These are phyloP conservation scores for Eupithecia subumbrata DNA, from an alignment of 2,888 invertebrate species.

Conservation along the genomic window DNA sequence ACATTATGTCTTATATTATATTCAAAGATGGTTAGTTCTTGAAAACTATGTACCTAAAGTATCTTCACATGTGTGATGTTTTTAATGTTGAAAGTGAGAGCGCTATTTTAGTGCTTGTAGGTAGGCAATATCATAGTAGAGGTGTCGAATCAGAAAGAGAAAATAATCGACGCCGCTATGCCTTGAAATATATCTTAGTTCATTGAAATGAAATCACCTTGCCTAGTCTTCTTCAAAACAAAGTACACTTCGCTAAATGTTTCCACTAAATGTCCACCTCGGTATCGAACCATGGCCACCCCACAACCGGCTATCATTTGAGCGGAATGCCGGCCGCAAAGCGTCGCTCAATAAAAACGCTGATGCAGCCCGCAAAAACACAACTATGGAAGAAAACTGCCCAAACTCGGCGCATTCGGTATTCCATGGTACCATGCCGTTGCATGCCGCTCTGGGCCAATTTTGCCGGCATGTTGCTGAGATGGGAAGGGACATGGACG, in stretches of 20 bases:
- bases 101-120: background rate
- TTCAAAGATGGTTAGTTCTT: background rate
- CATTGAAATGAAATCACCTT: background rate
- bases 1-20: background rate
- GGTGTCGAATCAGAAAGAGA: background rate
- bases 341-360: slow-evolving; percentile 71
- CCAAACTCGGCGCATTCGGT: slow-evolving; percentile 25
- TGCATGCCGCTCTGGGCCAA: slow-evolving; percentile 30
- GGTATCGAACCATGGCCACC: background rate
- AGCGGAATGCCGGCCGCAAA: slow-evolving; percentile 69
- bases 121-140: background rate
- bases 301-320: slow-evolving; percentile 61
- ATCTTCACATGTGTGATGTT: background rate
- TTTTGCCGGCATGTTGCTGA: slow-evolving; percentile 29
- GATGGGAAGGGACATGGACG: slow-evolving; percentile 1
- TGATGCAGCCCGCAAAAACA: slow-evolving; percentile 58
- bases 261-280: background rate
- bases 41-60: background rate
- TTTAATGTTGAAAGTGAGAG: background rate
- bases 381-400: slow-evolving; percentile 36
- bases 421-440: slow-evolving; percentile 34
- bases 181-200: background rate
- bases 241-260: background rate
- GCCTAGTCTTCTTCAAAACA: background rate
- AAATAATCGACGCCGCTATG: background rate